Conservation (phyloP, 1,140 invertebrate species). For the Drosophila nasuta region DNA sequence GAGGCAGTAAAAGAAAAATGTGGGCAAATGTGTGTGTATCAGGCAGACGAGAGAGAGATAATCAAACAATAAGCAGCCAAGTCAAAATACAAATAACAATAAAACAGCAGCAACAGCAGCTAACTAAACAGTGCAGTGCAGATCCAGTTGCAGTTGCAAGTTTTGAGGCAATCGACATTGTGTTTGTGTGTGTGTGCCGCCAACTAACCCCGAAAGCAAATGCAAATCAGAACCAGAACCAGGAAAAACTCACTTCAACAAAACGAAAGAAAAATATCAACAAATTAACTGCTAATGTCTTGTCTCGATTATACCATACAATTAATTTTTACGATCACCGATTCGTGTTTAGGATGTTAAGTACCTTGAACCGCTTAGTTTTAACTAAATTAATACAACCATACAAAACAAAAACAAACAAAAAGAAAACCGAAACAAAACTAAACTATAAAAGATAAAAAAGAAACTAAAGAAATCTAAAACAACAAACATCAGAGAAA, state of each 20-base stretch:
- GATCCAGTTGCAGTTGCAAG: constrained; percentile 29
- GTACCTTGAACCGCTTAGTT: constrained; percentile 77
- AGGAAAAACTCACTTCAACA: constrained; percentile 41
- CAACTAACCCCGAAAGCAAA: constrained; percentile 45
- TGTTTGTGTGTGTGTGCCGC: constrained; percentile 28
- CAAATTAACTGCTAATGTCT: constrained; percentile 68
- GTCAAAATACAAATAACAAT: neutral
- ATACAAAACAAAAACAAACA: constrained; percentile 33
- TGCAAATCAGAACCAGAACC: constrained; percentile 26
- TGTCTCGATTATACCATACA: constrained; percentile 57
- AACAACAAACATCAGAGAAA: constrained; percentile 44
- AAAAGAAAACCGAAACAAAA: constrained; percentile 30
- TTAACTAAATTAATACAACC: constrained; percentile 70
- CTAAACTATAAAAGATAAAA: constrained; percentile 16
- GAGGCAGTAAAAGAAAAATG: constrained; percentile 26
- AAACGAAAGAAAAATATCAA: constrained; percentile 23
- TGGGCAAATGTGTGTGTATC: constrained; percentile 31
- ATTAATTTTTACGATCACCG: constrained; percentile 58
- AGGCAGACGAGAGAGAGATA: constrained; percentile 73
- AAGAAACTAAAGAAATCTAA: neutral
- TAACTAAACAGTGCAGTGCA: constrained; percentile 33
- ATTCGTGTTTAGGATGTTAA: constrained; percentile 80
- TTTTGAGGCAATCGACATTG: constrained; percentile 35
- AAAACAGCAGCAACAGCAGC: constrained; percentile 29
- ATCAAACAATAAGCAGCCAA: constrained; percentile 42